Base-by-base conservation (phyloP, 2,797 vertebrate genomes). In the Notolabrus celidotus region DNA sequence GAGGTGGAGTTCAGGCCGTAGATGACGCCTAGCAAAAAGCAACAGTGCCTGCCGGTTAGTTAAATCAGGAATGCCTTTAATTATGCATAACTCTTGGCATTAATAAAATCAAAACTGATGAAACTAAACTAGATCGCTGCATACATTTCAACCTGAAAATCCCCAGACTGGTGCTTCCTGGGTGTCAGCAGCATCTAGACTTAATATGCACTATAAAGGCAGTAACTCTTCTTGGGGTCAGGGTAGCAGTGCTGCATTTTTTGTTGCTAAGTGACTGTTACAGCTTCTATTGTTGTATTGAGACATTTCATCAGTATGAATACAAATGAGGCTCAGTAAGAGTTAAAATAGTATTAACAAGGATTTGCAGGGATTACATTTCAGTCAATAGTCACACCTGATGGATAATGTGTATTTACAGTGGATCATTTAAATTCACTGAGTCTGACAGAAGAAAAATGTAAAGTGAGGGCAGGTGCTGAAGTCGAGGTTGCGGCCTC, bases 401-500 rank as follows among this genome's bases (percentile, higher is more conserved):
- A 60, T 20, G 46, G 38, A 55, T 61, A 39, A 55, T 11, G 23
- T 51, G 41, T 38, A 43, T 43, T 45, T 57, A 33, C 39, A 34
- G 19, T 17, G 39, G 20, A 5, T 19, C 45, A 17, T 56, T 62
- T 31, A 25, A 20, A 54, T 29, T 20, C 27, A 33, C 42, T 3
- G n/a, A 49, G 43, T 41, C 53, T 10, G 60, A 72, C 52, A 19
- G 17, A 11, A 45, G 39, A 50, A 72, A 64, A 53, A 58, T 34
- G 47, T 11, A 54, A 64, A 17, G 59, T 34, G 58, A 62, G 51
- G 17, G 25, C 56, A 79, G 51, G 76, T 52, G 79, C 36, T 63
- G 45, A 63, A 53, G 74, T 63, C 29, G 0, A 12, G 52, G 19
- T 56, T 71, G 59, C 64, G 56, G 82, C 25, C 58, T 83, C 77